Evolutionary conservation across 92 coral and sea anemone genomes (phyloP).

Genomic region (Anthopleura xanthogrammica): DNA sequence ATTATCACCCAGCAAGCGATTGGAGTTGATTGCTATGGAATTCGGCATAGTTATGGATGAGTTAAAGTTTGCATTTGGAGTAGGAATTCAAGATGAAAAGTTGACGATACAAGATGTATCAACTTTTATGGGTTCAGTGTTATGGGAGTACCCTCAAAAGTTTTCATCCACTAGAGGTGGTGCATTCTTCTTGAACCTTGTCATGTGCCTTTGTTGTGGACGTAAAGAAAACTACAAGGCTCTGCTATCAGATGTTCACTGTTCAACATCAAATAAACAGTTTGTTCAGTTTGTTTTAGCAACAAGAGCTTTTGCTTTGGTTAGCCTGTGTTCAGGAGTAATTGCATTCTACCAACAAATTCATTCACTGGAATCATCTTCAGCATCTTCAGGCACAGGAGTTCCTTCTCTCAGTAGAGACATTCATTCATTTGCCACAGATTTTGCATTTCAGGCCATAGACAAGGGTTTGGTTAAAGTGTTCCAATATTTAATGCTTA

Average conservation of each 20-base stretch:
- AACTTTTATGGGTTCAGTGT: slow-evolving; percentile 54
- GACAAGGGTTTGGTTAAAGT: slow-evolving; percentile 75
- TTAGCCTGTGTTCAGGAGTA: slow-evolving; percentile 60
- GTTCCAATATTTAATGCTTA: slow-evolving; percentile 53
- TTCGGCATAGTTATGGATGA: slow-evolving; percentile 76
- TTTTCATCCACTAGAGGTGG: slow-evolving; percentile 57
- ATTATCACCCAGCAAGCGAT: slow-evolving; percentile 61
- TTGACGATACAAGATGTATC: slow-evolving; percentile 51
- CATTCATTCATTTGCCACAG: slow-evolving; percentile 45
- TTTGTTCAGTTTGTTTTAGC: slow-evolving; percentile 75
- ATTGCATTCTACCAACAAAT: slow-evolving; percentile 64
- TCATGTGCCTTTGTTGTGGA: slow-evolving; percentile 77
- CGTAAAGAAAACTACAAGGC: slow-evolving; percentile 67
- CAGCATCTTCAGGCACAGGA: neutral
- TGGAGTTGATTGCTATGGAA: slow-evolving; percentile 72
- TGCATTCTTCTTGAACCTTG: slow-evolving; percentile 56
- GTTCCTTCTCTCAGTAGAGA: slow-evolving; percentile 42
- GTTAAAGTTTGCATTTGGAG: slow-evolving; percentile 75
- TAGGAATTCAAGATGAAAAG: slow-evolving; percentile 53
- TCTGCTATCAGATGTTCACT: slow-evolving; percentile 75
- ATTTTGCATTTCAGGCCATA: slow-evolving; percentile 77
- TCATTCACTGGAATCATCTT: slow-evolving; percentile 6
- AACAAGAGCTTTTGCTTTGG: slow-evolving; percentile 86
- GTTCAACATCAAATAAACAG: slow-evolving; percentile 76
- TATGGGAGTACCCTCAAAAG: slow-evolving; percentile 89